Evolutionary conservation across 2,888 invertebrate species (phyloP), one percentile per base, ranked within the genome.

Genomic region (Tolmerus cingulatus): DNA sequence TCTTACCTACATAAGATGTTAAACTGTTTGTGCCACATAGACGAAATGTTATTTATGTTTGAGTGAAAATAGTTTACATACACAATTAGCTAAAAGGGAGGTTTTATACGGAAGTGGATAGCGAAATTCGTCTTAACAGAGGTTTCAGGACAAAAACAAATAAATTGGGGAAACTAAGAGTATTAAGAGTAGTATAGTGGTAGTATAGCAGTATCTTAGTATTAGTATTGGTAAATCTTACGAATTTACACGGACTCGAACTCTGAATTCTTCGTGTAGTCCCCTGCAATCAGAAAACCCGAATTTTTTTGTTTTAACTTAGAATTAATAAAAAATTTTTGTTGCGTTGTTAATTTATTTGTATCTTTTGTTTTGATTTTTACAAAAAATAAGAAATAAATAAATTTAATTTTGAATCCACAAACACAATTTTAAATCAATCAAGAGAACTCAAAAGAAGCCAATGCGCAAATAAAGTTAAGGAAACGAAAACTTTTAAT

Each of bases 161-260:
- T 85, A 43, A 46, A 74, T 85, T 9, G n/a, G 23, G n/a, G 40
- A 66, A 40, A 40, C 30, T 66, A 85, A 46, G 74, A 74, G 37
- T 30, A 86, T 86, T 86, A 43, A 86, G 34, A 34, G 51, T 86
- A 86, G 77, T 86, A 55, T 77, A 77, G 77, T 77, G 55, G 55
- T 43, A 74, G 74, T 86, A 74, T 74, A 86, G 77, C 51, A 77
- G 77, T 86, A 86, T 89, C 87, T 89, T 88, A 89, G 90, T 89
- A 89, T 88, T 82, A 84, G 74, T 55, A 87, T 46, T 86, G 34
- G 88, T 86, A 87, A 87, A 91, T 94, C 96, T 96, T 96, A 96
- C 96, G 96, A 95, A 94, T 95, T 96, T 93, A 96, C 94, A 95
- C 96, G 95, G 94, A 96, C 95, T 95, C 96, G 96, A 94, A 96